phyloP scores from a whole-genome alignment of 2,888 invertebrate genomes.

The Noctua fimbriata region DNA sequence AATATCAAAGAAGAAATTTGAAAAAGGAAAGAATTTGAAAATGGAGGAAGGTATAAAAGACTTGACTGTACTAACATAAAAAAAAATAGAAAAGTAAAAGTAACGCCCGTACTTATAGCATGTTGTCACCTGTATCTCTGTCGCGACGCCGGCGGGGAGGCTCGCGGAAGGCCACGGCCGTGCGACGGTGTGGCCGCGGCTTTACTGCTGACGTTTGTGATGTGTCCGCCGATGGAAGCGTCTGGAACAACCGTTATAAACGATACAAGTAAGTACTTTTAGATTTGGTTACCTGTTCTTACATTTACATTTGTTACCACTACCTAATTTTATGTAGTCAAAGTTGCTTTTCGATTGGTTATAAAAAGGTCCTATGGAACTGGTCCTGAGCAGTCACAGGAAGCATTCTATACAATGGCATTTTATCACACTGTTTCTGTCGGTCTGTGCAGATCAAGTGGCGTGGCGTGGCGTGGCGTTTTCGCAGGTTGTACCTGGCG shows the following conservation, averaged over 20 bases:
- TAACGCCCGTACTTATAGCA: constrained; percentile 53
- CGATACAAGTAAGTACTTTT: neutral
- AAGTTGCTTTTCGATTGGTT: no score
- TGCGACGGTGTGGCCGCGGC: constrained; percentile 70
- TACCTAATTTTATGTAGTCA: no score
- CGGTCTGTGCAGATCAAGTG: no score
- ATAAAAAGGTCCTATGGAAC: no score
- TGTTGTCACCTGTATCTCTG: constrained; percentile 73
- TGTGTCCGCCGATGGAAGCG: constrained; percentile 74
- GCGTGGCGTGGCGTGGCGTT: no score
- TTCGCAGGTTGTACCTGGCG: no score
- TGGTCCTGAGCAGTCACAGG: no score
- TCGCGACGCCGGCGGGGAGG: constrained; percentile 78
- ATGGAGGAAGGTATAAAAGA: neutral
- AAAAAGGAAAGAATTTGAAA: neutral
- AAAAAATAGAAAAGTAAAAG: constrained; percentile 26
- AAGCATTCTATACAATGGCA: no score
- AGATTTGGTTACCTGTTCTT: no score
- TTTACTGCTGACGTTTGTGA: constrained; percentile 72
- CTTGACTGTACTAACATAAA: neutral
- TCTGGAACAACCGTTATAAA: constrained; percentile 61
- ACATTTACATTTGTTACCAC: no score
- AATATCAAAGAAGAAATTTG: neutral
- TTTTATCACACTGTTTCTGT: no score
- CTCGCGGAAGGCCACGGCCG: constrained; percentile 83